These are phyloP conservation scores for Lasioglossum morio DNA, from an alignment of 2,888 invertebrate species.

Conservation along the genomic window DNA sequence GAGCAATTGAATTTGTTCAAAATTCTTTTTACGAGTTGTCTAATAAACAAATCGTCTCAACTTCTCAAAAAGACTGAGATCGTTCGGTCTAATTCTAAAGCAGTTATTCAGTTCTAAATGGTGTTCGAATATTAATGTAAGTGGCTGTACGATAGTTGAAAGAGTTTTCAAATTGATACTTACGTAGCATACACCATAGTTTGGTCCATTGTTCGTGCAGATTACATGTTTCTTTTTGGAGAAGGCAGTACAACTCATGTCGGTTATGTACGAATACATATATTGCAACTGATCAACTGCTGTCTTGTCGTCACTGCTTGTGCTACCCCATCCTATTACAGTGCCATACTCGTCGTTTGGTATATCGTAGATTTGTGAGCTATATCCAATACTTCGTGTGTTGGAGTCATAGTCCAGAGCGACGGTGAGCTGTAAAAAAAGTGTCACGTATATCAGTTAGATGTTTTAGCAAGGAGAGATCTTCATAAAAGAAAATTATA, in stretches of 20 bases:
- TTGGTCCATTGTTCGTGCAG: constrained; percentile 40
- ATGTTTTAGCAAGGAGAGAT: neutral
- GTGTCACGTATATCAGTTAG: neutral
- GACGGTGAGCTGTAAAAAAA: constrained; percentile 28
- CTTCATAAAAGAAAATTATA: too few species aligned
- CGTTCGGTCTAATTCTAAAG: neutral
- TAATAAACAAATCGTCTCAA: neutral
- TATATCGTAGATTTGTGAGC: neutral
- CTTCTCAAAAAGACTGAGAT: neutral
- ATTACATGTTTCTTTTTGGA: neutral
- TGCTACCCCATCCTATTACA: constrained; percentile 51
- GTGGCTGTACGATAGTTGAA: neutral
- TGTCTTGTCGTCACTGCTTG: neutral
- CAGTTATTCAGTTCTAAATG: neutral
- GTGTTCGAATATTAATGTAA: neutral
- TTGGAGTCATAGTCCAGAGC: constrained; percentile 22
- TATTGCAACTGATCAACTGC: constrained; percentile 22
- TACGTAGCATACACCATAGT: constrained; percentile 52
- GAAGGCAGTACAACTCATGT: neutral
- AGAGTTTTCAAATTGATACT: constrained; percentile 27
- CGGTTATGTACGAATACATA: constrained; percentile 16
- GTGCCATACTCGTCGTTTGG: neutral
- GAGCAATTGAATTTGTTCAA: too few species aligned
- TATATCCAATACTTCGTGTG: neutral
- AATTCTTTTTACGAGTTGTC: neutral